Evolutionary conservation across 2,113 vertebrate genomes (phyloP), one percentile per base, ranked within the genome.

Genomic region (Engystomops pustulosus): DNA sequence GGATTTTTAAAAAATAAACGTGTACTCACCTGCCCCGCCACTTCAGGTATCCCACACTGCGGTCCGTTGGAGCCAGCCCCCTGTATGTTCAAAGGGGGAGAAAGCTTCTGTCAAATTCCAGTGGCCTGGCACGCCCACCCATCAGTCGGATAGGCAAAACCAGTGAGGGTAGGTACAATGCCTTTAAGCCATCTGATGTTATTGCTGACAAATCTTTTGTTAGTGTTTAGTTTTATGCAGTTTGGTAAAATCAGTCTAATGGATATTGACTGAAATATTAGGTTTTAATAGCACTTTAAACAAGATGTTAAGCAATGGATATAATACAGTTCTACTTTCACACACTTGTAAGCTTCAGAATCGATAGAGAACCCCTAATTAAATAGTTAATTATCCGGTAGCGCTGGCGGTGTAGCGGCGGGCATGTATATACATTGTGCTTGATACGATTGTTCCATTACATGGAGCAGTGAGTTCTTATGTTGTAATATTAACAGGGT

Each of bases 401-500:
- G 51, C 32, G 12, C 20, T 78, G 10, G 9, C 1, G 7, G 53
- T 7, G 74, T 30, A 41, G 38, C 38, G 20, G 49, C 10, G n/a
- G 34, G 25, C 20, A 20, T 23, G n/a, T n/a, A 60, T 4, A 17
- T 32, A 38, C 51, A n/a, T 78, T 58, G 14, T 4, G 20, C 6
- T 60, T 41, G 34, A 60, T 60, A 27, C 74, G 41, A 58, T 78
- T 60, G 75, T 58, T 58, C 51, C 17, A 6, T 41, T 41, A 9
- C 6, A 38, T 78, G 30, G n/a, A 25, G 51, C 20, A 8, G 25
- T 41, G 25, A 4, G 75, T 36, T 81, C 12, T 81, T 55, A 51
- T 45, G 20, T 25, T 76, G 58, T 76, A 71, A 67, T 58, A 76
- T 83, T 75, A 65, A 45, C 45, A 76, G 67, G 30, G 70, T 68